phyloP scores from a whole-genome alignment of 1,140 invertebrate genomes.

The Goniozus legneri region DNA sequence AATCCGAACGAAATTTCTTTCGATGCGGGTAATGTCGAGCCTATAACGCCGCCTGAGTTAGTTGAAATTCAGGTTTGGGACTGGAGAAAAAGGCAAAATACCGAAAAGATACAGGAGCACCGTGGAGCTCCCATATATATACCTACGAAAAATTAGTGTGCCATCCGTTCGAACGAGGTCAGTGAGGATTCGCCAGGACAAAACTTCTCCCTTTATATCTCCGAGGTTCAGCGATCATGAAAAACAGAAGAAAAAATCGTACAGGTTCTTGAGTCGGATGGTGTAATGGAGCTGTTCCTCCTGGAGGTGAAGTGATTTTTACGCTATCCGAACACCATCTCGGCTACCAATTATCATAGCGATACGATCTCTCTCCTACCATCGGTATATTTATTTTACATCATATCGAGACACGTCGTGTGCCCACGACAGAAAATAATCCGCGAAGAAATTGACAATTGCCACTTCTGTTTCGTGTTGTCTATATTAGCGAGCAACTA shows the following conservation, averaged over 20 bases:
- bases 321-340: constrained; percentile 30
- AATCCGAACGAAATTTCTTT: no score
- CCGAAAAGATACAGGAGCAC: no score
- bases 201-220: not conserved
- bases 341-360: constrained; percentile 27
- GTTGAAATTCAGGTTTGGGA: no score
- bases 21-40: no score
- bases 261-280: not conserved
- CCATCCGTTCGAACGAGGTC: not conserved
- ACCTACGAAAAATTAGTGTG: not conserved
- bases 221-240: not conserved
- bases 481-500: no score
- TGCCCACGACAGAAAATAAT: not conserved
- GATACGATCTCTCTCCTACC: constrained; percentile 25
- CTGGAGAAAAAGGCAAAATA: no score
- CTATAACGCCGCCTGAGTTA: no score
- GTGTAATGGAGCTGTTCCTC: constrained; percentile 23
- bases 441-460: no score
- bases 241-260: not conserved
- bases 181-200: not conserved
- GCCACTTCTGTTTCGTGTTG: no score
- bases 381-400: not conserved
- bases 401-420: not conserved
- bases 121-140: no score
- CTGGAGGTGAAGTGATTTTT: constrained; percentile 15